Base-by-base conservation (phyloP, 2,113 vertebrate genomes). In the Boulengeromyrus knoepffleri region DNA sequence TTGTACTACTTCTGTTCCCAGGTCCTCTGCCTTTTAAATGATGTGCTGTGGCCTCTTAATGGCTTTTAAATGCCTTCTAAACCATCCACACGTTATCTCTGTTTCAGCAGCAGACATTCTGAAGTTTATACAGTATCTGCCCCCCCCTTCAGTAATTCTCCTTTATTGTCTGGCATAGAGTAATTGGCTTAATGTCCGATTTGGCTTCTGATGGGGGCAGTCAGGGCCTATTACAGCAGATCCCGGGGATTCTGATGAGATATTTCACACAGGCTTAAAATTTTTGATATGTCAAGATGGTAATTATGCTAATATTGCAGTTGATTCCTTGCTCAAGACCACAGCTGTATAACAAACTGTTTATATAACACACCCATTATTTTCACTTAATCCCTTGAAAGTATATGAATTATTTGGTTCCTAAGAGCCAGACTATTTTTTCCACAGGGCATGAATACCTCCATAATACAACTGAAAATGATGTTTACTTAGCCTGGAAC, bases 401-500 rank as follows among this genome's bases (percentile, higher is more conserved):
- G 21, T 66, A 85, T 66, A 53, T 50, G 80, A 90, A 15, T 47
- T 85, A 15, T 47, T 90, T 89, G 5, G 62, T 89, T 62, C 12
- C 74, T 50, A 66, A 42, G 36, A 24, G 10, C 56, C 80, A 85
- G 42, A 90, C n/a, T 50, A 46, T 70, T 86, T 39, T 50, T 77
- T 90, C 85, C 27, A 90, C 42, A 77, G 31, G 85, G 58, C 62
- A 58, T 7, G 45, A 87, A 90, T 50, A 77, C 85, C 62, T 24
- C 31, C 27, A 36, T 85, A 39, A 84, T 85, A 21, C 47, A 87
- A 87, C 53, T 74, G 56, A 90, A 85, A 74, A 87, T 58, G 42
- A 19, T 88, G 86, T 88, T 83, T 90, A 90, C 62, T 88, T 45
- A 80, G 85, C 86, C 66, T 90, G 50, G 87, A 90, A 74, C 86